Evolutionary conservation across 2,797 vertebrate species (phyloP).

Genomic region (Gymnothorax reevesii): DNA sequence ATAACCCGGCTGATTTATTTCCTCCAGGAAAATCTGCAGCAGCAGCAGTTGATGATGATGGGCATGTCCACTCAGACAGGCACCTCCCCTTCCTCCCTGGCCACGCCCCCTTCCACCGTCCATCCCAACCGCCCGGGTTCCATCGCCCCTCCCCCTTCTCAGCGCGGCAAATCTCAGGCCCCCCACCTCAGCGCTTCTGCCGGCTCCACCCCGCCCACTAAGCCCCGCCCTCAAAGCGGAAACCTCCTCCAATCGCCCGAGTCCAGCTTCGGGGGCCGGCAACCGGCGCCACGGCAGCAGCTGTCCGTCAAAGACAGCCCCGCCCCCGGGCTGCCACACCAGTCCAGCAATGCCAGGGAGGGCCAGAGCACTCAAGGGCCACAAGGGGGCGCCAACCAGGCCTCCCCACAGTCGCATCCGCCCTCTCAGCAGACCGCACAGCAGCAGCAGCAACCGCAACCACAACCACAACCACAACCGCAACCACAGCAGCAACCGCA

Average conservation of each 20-base stretch:
- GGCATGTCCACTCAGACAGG: conserved; percentile 68
- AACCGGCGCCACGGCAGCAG: conserved; percentile 60
- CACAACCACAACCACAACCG: conserved; percentile 53
- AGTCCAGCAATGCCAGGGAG: conserved; percentile 72
- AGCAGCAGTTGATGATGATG: conserved; percentile 80
- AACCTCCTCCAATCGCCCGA: conserved; percentile 89
- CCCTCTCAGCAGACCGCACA: conserved; percentile 43
- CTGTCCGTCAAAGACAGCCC: conserved; percentile 73
- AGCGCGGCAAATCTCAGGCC: conserved; percentile 78
- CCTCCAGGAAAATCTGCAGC: conserved; percentile 75
- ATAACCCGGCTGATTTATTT: not conserved
- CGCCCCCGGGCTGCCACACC: conserved; percentile 77
- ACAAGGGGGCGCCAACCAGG: conserved; percentile 40
- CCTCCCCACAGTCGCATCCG: conserved; percentile 36
- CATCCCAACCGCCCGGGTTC: conserved; percentile 72
- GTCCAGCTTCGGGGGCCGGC: conserved; percentile 74
- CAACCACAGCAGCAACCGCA: conserved; percentile 59
- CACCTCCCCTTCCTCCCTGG: conserved; percentile 78
- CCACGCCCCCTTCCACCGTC: conserved; percentile 81
- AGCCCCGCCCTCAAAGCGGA: conserved; percentile 86
- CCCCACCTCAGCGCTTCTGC: conserved; percentile 80
- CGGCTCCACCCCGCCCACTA: conserved; percentile 71
- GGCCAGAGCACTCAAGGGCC: conserved; percentile 63
- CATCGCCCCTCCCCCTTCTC: conserved; percentile 66
- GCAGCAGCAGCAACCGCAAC: conserved; percentile 70